A percentile compares a stretch with the other conserved stretches of the same genome.
phyloP scores from a whole-genome alignment of 2,888 invertebrate species.

The Fabriciana adippe region DNA sequence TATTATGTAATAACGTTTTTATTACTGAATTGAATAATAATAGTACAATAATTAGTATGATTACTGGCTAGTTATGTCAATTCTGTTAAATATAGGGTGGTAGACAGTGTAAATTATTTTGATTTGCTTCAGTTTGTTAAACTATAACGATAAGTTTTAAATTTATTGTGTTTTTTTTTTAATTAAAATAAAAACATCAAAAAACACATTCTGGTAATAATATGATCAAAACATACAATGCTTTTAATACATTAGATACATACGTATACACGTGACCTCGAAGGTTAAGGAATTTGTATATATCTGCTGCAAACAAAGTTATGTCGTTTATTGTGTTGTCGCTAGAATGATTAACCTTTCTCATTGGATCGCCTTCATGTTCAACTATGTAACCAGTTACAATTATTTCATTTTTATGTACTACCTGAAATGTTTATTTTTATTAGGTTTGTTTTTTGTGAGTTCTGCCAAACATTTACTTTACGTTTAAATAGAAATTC shows the following conservation, averaged over 20 bases:
- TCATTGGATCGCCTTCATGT: not conserved
- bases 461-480: not conserved
- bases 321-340: not conserved
- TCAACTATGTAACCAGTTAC: not conserved
- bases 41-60: too few species aligned
- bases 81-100: too few species aligned
- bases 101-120: too few species aligned
- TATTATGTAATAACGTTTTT: too few species aligned
- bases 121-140: too few species aligned
- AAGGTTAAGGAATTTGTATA: slow-evolving; percentile 14
- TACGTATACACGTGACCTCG: slow-evolving; percentile 10
- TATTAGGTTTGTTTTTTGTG: not conserved
- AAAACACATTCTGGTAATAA: too few species aligned
- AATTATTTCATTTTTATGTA: slow-evolving; percentile 1
- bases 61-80: too few species aligned
- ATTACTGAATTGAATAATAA: too few species aligned
- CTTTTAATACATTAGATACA: not conserved
- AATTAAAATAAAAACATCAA: too few species aligned
- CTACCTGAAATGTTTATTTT: not conserved
- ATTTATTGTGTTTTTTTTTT: too few species aligned
- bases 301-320: slow-evolving; percentile 2
- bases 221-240: not conserved
- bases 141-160: too few species aligned
- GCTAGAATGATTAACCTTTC: not conserved
- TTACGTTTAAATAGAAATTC: not conserved